Evolutionary conservation across 2,113 vertebrate genomes (phyloP).

Genomic region (Candoia aspera): DNA sequence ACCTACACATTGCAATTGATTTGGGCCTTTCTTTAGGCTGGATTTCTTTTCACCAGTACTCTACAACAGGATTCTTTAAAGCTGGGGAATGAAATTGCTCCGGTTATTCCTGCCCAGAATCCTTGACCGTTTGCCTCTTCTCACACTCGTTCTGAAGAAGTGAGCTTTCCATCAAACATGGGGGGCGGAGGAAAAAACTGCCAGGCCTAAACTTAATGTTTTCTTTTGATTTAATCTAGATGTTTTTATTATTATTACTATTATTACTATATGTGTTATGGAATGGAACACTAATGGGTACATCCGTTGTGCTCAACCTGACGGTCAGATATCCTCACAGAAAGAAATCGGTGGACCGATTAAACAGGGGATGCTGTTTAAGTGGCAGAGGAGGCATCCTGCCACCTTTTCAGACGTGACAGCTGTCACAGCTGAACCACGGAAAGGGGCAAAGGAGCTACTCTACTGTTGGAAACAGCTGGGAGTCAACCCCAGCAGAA

Average conservation of each 20-base stretch:
- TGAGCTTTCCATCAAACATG: not conserved
- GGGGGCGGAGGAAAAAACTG: rapidly evolving
- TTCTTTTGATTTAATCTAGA: not conserved
- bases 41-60: not conserved
- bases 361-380: not conserved
- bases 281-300: not conserved
- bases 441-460: not conserved
- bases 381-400: not conserved
- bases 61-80: not conserved
- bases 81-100: not conserved
- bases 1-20: not conserved
- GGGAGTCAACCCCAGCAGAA: not conserved
- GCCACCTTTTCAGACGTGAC: not conserved
- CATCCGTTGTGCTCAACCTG: not conserved
- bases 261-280: not conserved
- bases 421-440: not conserved
- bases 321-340: not conserved
- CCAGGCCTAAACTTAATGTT: not conserved
- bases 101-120: not conserved
- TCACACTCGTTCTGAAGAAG: not conserved
- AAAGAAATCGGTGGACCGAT: not conserved
- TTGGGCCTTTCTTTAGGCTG: not conserved
- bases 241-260: not conserved
- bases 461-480: not conserved
- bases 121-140: not conserved